Conservation (phyloP, 1,140 invertebrate species). For the Branchinecta lynchi region DNA sequence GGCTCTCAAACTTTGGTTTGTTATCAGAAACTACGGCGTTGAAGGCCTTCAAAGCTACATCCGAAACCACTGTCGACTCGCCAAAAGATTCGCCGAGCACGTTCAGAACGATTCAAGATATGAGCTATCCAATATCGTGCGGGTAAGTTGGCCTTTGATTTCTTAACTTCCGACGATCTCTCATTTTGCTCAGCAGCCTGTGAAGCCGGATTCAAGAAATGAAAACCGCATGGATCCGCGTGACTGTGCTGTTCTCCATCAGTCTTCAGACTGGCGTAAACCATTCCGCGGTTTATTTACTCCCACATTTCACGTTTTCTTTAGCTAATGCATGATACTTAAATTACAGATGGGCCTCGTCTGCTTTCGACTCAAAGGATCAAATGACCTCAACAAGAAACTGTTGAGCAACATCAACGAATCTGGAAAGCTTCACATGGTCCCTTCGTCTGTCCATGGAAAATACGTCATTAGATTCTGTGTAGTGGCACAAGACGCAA, state of each 20-base stretch:
- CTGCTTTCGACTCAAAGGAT: conserved; percentile 32
- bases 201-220: not conserved
- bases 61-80: conserved; percentile 67
- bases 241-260: no score
- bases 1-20: conserved; percentile 75
- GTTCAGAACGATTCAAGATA: conserved; percentile 59
- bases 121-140: conserved; percentile 66
- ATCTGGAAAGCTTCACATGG: conserved; percentile 46
- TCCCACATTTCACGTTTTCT: no score
- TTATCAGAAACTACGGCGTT: conserved; percentile 65
- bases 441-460: conserved; percentile 37
- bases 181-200: not conserved
- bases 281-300: no score
- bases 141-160: conserved; percentile 31
- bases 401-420: conserved; percentile 44
- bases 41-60: conserved; percentile 65
- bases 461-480: conserved; percentile 58
- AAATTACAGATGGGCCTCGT: conserved; percentile 21
- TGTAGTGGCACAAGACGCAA: conserved; percentile 61
- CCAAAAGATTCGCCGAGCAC: conserved; percentile 63
- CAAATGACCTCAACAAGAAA: conserved; percentile 41
- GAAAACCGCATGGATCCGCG: no score
- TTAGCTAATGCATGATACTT: not conserved
- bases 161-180: not conserved
- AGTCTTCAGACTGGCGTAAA: no score